Base-by-base conservation (phyloP, 2,888 invertebrate genomes). In the Lasioglossum zephyrum region DNA sequence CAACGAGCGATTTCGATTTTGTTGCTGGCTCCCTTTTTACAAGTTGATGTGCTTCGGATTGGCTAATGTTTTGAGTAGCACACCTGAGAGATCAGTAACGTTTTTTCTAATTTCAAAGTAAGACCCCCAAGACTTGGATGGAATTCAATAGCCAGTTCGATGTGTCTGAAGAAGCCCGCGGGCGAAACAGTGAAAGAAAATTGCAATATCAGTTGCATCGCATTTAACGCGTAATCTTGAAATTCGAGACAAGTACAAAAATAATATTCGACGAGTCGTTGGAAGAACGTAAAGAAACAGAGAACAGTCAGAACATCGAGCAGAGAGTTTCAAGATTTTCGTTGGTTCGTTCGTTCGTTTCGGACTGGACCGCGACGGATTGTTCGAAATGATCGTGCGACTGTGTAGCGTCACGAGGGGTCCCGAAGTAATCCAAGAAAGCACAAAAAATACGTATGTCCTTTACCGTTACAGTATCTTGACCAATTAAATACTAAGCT, bases 401-500 rank as follows among this genome's bases (percentile, higher is more conserved):
- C 39, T 73, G 77, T 63, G 63, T 39, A 16, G 36, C 22, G 39
- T 74, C 78, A 41, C 9, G 13, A 69, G 26, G 53, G 66, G 16
- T 74, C 74, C 70, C 16, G n/a, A 31, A 79, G 26, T 18, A 18
- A 72, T 74, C 57, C 36, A 69, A 22, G 79, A 26, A 82, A 57
- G 57, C 36, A 79, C 69, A 82, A 69, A 69, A 85, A 90, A 86
- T 84, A 86, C 75, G 75, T 85, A 85, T 76, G 77, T 60, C 79
- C 79, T 87, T 87, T 84, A 81, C 81, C 88, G 87, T 91, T 78
- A 90, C 88, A 90, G 87, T 88, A 92, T 90, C 88, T 87, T 89
- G 89, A 93, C 91, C 92, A 92, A 92, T 92, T 93, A 93, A 76
- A 90, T 82, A 85, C 89, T 92, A 92, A 92, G 92, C 89, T 92